These are phyloP conservation scores for Theretra japonica DNA, from an alignment of 2,888 invertebrate species.

Conservation along the genomic window DNA sequence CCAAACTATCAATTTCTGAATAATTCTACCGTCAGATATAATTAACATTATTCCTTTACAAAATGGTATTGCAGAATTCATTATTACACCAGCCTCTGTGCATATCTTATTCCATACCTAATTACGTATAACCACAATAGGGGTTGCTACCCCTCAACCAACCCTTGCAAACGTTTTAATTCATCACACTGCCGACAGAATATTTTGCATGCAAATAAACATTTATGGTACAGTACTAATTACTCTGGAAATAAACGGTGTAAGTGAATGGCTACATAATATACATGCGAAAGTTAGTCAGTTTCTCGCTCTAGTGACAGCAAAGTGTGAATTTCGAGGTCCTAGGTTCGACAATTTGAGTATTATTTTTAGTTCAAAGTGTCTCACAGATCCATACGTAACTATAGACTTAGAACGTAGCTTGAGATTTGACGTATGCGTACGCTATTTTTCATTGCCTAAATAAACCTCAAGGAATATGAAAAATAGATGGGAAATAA, in stretches of 20 bases:
- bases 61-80: not conserved
- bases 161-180: conserved; percentile 14
- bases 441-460: no score
- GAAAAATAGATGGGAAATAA: no score
- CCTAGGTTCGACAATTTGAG: no score
- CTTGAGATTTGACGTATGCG: no score
- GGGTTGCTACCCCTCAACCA: not conserved
- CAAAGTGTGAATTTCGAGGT: no score
- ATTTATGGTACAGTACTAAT: not conserved
- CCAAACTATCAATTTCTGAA: not conserved
- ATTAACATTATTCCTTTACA: not conserved
- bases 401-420: no score
- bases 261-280: not conserved
- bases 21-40: not conserved
- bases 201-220: conserved; percentile 7
- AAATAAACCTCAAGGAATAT: no score
- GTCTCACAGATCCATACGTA: no score
- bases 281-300: no score
- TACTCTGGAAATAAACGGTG: not conserved
- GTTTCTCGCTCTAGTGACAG: no score
- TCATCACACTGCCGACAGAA: not conserved
- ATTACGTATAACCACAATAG: conserved; percentile 13
- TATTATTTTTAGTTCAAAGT: no score
- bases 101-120: conserved; percentile 4
- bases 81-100: not conserved